Evolutionary conservation across 2,797 vertebrate genomes (phyloP), one percentile per base, ranked within the genome.

Genomic region (Anabas testudineus): DNA sequence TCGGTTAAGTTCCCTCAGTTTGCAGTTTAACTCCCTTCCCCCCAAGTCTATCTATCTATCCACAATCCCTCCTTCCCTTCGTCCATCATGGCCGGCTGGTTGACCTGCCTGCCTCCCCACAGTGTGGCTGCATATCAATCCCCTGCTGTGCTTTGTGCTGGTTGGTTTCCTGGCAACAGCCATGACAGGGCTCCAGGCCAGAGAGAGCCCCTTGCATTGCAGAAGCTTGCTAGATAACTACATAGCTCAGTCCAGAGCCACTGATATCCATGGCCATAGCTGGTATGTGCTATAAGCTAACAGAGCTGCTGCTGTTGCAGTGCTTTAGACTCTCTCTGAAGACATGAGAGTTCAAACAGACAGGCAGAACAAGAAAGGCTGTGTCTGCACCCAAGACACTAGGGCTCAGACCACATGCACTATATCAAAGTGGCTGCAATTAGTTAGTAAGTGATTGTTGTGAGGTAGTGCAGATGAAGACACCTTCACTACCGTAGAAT

Each of bases 111-210:
- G 85, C 89, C 88, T 89, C 87, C 86, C 85, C 75, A 76, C 85
- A 78, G 89, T 82, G 86, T 76, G 90, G 90, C 94, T 91, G 91
- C 91, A 90, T 90, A 89, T 92, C 90, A 85, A 72, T 85, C 84
- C 82, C 84, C 89, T 79, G 84, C 91, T 91, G 90, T 88, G 87
- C 91, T 92, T 91, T 92, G 83, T 85, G 69, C 67, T 58, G 80
- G 74, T 76, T 74, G 60, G 88, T 93, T 87, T 91, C 92, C 87
- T 87, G 81, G 90, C 87, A 90, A 80, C 82, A 74, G 82, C 86
- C 83, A 84, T 80, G 81, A 83, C 83, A 79, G 64, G 74, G 69
- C 85, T 88, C 59, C 66, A 21, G 82, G 81, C 75, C 76, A 82
- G 80, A 81, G 70, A 83, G 78, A 81, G 67, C 43, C 61, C 22